Conservation (phyloP, 2,113 vertebrate species). For the Symphodus melops region DNA sequence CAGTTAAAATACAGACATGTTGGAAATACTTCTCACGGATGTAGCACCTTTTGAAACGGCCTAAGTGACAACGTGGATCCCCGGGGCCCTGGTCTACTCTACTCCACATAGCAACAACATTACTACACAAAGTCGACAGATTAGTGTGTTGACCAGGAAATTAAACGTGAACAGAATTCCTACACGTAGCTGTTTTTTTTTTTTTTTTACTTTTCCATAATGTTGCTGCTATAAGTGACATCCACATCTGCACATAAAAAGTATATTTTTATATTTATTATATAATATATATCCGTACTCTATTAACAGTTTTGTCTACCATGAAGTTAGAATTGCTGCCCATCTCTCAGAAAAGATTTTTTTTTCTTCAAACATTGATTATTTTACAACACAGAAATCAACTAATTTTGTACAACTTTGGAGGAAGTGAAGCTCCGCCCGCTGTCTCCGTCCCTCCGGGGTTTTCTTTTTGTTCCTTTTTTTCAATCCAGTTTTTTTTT, state of each 20-base stretch:
- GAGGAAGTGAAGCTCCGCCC: conserved; percentile 70
- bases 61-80: conserved; percentile 61
- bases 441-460: conserved; percentile 49
- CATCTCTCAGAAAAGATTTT: conserved; percentile 75
- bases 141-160: conserved; percentile 81
- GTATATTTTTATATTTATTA: conserved; percentile 88
- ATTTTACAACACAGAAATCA: conserved; percentile 84
- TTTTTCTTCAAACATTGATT: conserved; percentile 80
- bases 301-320: conserved; percentile 87
- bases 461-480: conserved; percentile 25
- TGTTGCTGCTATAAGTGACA: conserved; percentile 86
- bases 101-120: conserved; percentile 84
- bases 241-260: conserved; percentile 88
- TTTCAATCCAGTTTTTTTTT: not conserved
- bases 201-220: conserved; percentile 76
- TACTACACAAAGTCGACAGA: conserved; percentile 83
- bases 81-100: conserved; percentile 80
- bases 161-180: conserved; percentile 81
- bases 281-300: conserved; percentile 89
- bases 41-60: conserved; percentile 75
- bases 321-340: conserved; percentile 82
- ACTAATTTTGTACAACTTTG: conserved; percentile 82
- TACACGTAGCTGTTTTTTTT: conserved; percentile 76
- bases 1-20: conserved; percentile 57
- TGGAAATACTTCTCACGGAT: conserved; percentile 57